phyloP scores from a whole-genome alignment of 1,140 invertebrate species.

The Drosophila teissieri region DNA sequence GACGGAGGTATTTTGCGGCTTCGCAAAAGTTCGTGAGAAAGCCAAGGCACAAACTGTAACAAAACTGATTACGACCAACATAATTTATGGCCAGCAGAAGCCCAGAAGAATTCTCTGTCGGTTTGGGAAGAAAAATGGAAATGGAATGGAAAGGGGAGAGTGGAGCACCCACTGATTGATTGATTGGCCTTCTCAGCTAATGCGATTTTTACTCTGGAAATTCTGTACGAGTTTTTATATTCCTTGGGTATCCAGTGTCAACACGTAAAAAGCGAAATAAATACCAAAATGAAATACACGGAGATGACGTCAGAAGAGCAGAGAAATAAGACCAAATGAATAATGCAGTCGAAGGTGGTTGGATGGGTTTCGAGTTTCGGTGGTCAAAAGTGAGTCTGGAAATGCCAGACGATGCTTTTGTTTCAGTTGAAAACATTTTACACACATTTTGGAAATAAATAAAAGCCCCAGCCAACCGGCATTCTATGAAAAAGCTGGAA shows the following conservation, averaged over 20 bases:
- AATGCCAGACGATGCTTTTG: constrained; percentile 60
- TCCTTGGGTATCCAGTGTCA: constrained; percentile 38
- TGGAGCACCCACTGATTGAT: constrained; percentile 54
- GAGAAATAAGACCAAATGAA: constrained; percentile 14
- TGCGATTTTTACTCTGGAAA: constrained; percentile 41
- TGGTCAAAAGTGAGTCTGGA: constrained; percentile 48
- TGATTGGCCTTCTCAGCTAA: constrained; percentile 53
- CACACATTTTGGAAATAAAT: constrained; percentile 44
- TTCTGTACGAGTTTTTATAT: background rate
- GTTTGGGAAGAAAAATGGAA: constrained; percentile 1
- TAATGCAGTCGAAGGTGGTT: constrained; percentile 54
- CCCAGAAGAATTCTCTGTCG: constrained; percentile 59
- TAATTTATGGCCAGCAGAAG: constrained; percentile 70
- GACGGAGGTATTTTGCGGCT: constrained; percentile 46
- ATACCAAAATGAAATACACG: constrained; percentile 8
- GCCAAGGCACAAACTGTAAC: constrained; percentile 68
- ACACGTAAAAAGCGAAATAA: constrained; percentile 14
- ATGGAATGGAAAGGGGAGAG: background rate
- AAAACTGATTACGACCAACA: constrained; percentile 73
- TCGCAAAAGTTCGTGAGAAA: constrained; percentile 67
- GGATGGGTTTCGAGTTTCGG: constrained; percentile 39
- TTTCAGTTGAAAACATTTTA: constrained; percentile 46
- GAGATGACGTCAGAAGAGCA: constrained; percentile 30
- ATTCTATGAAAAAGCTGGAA: constrained; percentile 44
- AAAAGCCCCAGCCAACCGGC: constrained; percentile 42